Base-by-base conservation (phyloP, 2,113 vertebrate genomes). In the Aramus guarauna region DNA sequence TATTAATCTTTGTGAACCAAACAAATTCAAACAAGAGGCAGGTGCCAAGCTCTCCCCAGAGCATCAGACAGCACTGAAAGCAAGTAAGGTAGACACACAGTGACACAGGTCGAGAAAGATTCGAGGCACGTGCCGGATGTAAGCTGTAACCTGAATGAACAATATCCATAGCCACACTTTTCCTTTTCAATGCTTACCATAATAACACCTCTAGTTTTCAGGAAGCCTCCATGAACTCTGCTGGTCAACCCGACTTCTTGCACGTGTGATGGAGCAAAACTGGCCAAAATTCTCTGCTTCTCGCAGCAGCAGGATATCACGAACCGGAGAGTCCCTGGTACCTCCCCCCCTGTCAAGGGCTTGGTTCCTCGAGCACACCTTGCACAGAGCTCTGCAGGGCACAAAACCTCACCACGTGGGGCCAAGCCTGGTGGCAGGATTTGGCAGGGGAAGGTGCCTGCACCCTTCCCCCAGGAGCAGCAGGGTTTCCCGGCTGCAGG, bases 391-490 rank as follows among this genome's bases (percentile, higher is more conserved):
- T 72, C 81, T 78, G 22, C 22, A 85, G 52, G 39, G 56, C 29
- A 18, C 13, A 82, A 72, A 78, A 34, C 13, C 5, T 63, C 22
- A 10, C n/a, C 2, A 0, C 0, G 2, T 0, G 10, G 26, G n/a
- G 52, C 15, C 37, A 90, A 15, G 9, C 72, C 37, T 47, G 43
- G 43, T 5, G 4, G 41, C 37, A 94, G 75, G 58, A 53, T 63
- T 68, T 86, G 48, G 5, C 37, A 77, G 47, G 17, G 16, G 43
- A 83, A 56, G 37, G 23, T 52, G 32, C 22, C 48, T 2, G 0
- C 22, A 32, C n/a, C 50, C 29, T 81, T 78, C 13, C 9, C 6
- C 5, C 9, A 47, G 21, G 59, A 34, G 30, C 5, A 2, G 60
- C 13, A 82, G 59, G 39, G 9, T 37, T 91, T 90, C 15, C 66